These are phyloP conservation scores for Drosophila ambigua DNA, from an alignment of 1,140 invertebrate genomes.

Conservation along the genomic window DNA sequence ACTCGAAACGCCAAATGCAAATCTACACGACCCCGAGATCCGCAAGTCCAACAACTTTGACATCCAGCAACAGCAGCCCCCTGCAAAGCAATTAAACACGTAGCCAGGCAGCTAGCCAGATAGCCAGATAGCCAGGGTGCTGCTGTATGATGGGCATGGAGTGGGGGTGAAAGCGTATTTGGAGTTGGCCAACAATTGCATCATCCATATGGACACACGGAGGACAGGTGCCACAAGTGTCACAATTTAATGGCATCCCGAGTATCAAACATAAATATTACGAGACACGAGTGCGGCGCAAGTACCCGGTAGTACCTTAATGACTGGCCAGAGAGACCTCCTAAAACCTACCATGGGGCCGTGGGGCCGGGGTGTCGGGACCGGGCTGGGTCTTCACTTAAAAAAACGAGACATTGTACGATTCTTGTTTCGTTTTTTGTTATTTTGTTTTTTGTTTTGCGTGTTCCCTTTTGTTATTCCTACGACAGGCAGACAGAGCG, in stretches of 20 bases:
- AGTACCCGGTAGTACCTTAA: slow-evolving; percentile 20
- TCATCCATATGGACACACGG: not conserved
- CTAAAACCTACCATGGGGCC: not conserved
- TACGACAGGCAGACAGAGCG: slow-evolving; percentile 16
- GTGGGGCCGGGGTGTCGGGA: not conserved
- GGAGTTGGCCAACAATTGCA: no score
- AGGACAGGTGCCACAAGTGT: slow-evolving; percentile 9
- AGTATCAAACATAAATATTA: slow-evolving; percentile 39
- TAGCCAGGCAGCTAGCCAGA: no score
- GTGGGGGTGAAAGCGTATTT: no score
- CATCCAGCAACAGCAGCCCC: slow-evolving; percentile 19
- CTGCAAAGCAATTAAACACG: no score
- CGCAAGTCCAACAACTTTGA: slow-evolving; percentile 60
- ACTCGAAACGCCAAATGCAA: slow-evolving; percentile 37
- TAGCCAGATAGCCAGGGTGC: not conserved
- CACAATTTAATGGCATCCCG: slow-evolving; percentile 48
- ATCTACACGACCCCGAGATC: slow-evolving; percentile 42
- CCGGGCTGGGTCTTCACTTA: not conserved
- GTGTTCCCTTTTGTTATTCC: slow-evolving; percentile 3
- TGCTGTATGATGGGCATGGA: no score
- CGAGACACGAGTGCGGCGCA: not conserved
- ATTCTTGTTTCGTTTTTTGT: slow-evolving; percentile 24
- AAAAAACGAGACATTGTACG: slow-evolving; percentile 10
- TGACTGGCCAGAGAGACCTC: slow-evolving; percentile 12
- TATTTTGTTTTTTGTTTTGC: slow-evolving; percentile 26